Evolutionary conservation across 1,140 invertebrate species (phyloP), one percentile per base, ranked within the genome.

Genomic region (Ceratina calcarata): DNA sequence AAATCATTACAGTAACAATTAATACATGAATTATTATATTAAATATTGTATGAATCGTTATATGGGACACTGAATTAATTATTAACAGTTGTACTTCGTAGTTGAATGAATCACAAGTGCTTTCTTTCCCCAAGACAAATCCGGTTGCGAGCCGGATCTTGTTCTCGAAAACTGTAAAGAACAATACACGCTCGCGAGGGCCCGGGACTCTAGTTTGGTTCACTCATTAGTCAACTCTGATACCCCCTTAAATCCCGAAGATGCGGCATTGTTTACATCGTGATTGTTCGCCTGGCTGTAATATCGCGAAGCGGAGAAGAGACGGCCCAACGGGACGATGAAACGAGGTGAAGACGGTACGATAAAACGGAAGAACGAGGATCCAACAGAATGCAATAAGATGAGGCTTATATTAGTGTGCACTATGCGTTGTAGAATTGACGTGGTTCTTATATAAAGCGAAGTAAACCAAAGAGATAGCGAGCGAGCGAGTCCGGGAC

Each of bases 381-480:
- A 51, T 7, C 3, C 74, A 64, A 55, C 22, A 58, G 79, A 65
- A 70, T 64, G 82, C 72, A 80, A 86, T 86, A 76, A 72, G 72
- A 83, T 62, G 85, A 81, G 86, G 83, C 55, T 87, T 78, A 67
- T 37, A 67, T 67, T 81, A 81, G 85, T 58, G 85, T 82, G 82
- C 73, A 75, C 72, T 83, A 84, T 69, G 84, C 69, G 80, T 78
- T 68, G 82, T 72, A 78, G 84, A 79, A 90, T 88, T 87, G 88
- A 90, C 89, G 87, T 87, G 86, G 83, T 89, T 57, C 75, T 81
- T 90, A 45, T 87, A 88, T 82, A 89, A 88, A 80, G 82, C 83
- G 80, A 84, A 73, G 68, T 45, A 18, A 60, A 61, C 64, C 37
- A 67, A 75, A 20, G 18, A 60, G 64, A 68, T 66, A 60, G 62